These are phyloP conservation scores for Cyprinodon diabolis DNA, from an alignment of 2,797 vertebrate species.

Conservation along the genomic window DNA sequence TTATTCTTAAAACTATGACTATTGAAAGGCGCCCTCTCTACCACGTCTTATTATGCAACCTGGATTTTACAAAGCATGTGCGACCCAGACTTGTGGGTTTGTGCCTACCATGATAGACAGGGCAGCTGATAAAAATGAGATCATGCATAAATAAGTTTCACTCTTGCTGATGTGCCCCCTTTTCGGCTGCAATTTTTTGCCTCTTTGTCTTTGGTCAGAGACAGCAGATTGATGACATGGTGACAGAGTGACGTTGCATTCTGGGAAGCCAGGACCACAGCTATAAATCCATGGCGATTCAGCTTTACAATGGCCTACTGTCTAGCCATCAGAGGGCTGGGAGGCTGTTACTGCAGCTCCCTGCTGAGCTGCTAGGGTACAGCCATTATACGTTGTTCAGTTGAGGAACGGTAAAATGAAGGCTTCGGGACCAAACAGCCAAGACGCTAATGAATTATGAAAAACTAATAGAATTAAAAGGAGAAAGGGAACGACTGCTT, in stretches of 20 bases:
- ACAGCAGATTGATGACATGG: constrained; percentile 70
- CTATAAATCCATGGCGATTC: constrained; percentile 76
- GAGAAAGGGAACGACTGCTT: constrained; percentile 17
- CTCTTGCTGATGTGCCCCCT: constrained; percentile 48
- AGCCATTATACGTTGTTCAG: constrained; percentile 37
- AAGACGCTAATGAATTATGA: constrained; percentile 61
- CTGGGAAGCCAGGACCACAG: constrained; percentile 72
- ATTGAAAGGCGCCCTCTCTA: not conserved
- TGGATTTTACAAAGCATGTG: not conserved
- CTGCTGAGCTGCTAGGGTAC: constrained; percentile 58
- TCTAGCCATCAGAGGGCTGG: constrained; percentile 67
- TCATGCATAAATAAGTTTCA: constrained; percentile 51
- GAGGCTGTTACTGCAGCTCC: constrained; percentile 68
- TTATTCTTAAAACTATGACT: not conserved
- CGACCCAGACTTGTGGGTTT: constrained; percentile 7
- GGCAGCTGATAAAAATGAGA: constrained; percentile 58
- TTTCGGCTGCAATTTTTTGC: constrained; percentile 39
- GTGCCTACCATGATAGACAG: constrained; percentile 39
- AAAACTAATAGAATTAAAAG: constrained; percentile 56
- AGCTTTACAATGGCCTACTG: constrained; percentile 78
- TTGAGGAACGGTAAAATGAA: constrained; percentile 36
- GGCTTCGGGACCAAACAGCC: constrained; percentile 40
- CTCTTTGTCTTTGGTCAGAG: constrained; percentile 55
- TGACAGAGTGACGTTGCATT: constrained; percentile 78
- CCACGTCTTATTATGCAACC: not conserved